Evolutionary conservation across 2,797 vertebrate species (phyloP).

Genomic region (Platalea minor): DNA sequence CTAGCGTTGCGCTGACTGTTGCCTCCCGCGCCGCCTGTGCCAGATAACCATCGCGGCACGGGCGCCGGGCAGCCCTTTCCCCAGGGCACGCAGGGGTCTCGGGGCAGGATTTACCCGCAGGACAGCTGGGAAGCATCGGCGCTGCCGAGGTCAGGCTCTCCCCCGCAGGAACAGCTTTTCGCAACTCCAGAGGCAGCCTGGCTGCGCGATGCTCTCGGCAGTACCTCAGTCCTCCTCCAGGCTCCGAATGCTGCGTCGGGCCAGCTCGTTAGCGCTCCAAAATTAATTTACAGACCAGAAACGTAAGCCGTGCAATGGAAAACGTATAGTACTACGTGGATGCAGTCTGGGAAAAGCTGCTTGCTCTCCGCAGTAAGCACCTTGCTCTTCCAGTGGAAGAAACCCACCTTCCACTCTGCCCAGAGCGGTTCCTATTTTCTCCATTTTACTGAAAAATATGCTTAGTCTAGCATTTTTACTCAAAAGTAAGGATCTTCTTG

Average conservation of each 20-base stretch:
- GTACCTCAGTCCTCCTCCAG: not conserved
- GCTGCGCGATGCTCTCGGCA: rapidly evolving
- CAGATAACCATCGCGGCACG: too few species aligned
- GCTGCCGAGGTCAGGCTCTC: not conserved
- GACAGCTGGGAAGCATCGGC: not conserved
- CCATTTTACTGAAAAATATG: not conserved
- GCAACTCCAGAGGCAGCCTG: rapidly evolving
- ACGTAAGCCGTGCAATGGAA: not conserved
- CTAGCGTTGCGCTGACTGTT: not conserved
- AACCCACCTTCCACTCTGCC: not conserved
- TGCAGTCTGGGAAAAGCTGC: not conserved
- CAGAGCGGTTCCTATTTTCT: too few species aligned
- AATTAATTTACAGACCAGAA: not conserved
- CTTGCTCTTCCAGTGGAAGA: not conserved
- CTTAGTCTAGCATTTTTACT: not conserved
- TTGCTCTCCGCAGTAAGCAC: not conserved
- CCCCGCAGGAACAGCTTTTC: not conserved
- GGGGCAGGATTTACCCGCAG: not conserved
- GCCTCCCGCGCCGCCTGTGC: not conserved
- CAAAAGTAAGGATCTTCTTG: not conserved
- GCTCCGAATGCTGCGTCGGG: rapidly evolving
- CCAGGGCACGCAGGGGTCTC: rapidly evolving
- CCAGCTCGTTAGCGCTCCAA: rapidly evolving
- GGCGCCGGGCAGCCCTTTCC: not conserved
- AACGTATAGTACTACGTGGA: rapidly evolving